phyloP scores from a whole-genome alignment of 23 tunicate species.

The Ascidia mentula region DNA sequence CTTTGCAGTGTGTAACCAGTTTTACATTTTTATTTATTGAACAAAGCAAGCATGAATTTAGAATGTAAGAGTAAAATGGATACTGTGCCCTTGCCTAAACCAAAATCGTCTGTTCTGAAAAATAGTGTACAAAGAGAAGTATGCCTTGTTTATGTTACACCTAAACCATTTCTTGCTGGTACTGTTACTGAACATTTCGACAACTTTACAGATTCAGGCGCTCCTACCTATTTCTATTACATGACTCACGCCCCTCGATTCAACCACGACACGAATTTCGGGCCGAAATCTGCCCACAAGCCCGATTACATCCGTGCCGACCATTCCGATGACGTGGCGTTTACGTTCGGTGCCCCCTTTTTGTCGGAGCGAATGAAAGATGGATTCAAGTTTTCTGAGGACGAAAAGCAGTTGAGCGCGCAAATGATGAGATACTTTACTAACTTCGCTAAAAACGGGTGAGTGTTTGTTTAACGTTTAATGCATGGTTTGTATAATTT shows the following conservation, averaged over 20 bases:
- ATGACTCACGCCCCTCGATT: slow-evolving; percentile 1
- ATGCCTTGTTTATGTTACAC: too few species aligned
- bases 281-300: slow-evolving; percentile 3
- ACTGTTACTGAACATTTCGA: too few species aligned
- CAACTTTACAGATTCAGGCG: not conserved
- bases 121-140: too few species aligned
- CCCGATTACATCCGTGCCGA: slow-evolving; percentile 35
- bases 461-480: too few species aligned
- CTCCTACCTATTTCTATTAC: slow-evolving; percentile 3
- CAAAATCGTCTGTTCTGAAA: too few species aligned
- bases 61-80: too few species aligned
- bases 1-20: too few species aligned
- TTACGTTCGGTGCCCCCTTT: slow-evolving; percentile 40
- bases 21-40: not conserved
- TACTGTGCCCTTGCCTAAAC: too few species aligned
- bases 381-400: slow-evolving; percentile 26
- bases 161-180: too few species aligned
- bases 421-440: slow-evolving; percentile 42
- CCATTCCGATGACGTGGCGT: slow-evolving; percentile 31
- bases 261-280: slow-evolving; percentile 17
- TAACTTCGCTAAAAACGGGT: slow-evolving; percentile 43
- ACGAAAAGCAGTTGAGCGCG: slow-evolving; percentile 23
- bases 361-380: not conserved
- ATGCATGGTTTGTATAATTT: too few species aligned
- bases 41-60: too few species aligned